A percentile compares a stretch with the other conserved stretches of the same genome.
Evolutionary conservation across 2,888 invertebrate species (phyloP).

Genomic region (Ditylenchus weischeri): DNA sequence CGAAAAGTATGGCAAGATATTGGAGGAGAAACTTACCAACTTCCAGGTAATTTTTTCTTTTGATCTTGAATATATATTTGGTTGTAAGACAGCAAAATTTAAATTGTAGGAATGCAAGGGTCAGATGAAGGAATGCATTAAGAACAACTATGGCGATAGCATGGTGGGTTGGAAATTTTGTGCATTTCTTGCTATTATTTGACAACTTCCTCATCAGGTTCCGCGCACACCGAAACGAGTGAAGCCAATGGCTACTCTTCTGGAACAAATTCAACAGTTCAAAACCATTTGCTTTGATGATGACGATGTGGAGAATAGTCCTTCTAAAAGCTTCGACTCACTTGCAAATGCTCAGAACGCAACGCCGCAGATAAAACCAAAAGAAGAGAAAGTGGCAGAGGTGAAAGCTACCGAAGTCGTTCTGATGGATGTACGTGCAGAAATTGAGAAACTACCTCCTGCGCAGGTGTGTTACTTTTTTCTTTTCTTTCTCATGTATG

Average conservation of each 20-base stretch:
- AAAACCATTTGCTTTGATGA: constrained; percentile 11
- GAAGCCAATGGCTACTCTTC: constrained; percentile 10
- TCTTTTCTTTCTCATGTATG: no score
- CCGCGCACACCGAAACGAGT: constrained; percentile 13
- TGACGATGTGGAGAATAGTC: constrained; percentile 14
- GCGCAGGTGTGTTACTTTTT: no score
- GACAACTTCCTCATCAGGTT: constrained; percentile 2
- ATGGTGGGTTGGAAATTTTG: constrained; percentile 12
- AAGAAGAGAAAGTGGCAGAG: not conserved
- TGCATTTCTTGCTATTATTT: not conserved
- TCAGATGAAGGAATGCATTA: constrained; percentile 14
- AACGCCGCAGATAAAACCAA: not conserved
- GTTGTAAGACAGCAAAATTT: no score
- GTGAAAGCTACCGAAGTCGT: not conserved
- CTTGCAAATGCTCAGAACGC: no score
- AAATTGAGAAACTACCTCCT: not conserved
- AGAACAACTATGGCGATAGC: constrained; percentile 15
- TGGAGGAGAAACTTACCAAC: constrained; percentile 11
- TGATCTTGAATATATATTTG: no score
- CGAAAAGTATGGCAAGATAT: constrained; percentile 14
- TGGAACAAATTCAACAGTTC: constrained; percentile 20
- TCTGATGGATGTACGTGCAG: not conserved
- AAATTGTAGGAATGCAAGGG: constrained; percentile 1
- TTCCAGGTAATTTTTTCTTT: not conserved
- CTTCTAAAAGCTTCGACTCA: not conserved